Percentiles rank a stretch among this genome's conserved stretches.
Conservation (phyloP, 1,140 invertebrate genomes). For the Trachymyrmex cornetzi region DNA sequence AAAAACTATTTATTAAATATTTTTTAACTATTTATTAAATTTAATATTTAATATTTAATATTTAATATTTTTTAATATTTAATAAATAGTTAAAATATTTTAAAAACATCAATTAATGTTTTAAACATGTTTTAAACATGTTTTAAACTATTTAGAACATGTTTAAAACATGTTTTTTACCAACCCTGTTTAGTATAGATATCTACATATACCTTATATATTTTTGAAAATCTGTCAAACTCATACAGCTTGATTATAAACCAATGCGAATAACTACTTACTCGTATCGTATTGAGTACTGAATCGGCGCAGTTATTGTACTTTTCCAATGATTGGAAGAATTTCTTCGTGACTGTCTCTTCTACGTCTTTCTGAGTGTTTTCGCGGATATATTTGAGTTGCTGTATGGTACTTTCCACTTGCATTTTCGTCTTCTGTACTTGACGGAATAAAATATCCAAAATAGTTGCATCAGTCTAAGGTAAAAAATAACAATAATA, state of each 20-base stretch:
- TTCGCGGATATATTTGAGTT: neutral
- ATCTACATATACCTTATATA: neutral
- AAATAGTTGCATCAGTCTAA: slow-evolving; percentile 6
- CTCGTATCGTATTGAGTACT: neutral
- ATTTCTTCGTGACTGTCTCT: neutral
- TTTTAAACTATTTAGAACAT: no score
- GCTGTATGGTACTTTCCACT: neutral
- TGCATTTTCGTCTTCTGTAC: neutral
- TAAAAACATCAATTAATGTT: no score
- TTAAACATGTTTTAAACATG: no score
- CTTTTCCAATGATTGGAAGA: neutral
- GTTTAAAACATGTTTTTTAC: no score
- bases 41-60: no score
- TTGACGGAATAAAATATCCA: neutral
- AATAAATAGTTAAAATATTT: no score
- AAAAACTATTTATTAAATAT: no score
- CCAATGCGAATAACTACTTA: neutral
- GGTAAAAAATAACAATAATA: neutral
- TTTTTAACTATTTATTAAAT: no score
- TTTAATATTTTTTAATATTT: no score
- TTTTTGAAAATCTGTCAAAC: slow-evolving; percentile 7
- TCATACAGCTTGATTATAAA: neutral
- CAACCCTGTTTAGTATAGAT: no score
- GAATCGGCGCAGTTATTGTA: neutral
- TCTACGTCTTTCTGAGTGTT: neutral